Evolutionary conservation across 2,113 vertebrate genomes (phyloP).

Genomic region (Eubucco bourcierii): DNA sequence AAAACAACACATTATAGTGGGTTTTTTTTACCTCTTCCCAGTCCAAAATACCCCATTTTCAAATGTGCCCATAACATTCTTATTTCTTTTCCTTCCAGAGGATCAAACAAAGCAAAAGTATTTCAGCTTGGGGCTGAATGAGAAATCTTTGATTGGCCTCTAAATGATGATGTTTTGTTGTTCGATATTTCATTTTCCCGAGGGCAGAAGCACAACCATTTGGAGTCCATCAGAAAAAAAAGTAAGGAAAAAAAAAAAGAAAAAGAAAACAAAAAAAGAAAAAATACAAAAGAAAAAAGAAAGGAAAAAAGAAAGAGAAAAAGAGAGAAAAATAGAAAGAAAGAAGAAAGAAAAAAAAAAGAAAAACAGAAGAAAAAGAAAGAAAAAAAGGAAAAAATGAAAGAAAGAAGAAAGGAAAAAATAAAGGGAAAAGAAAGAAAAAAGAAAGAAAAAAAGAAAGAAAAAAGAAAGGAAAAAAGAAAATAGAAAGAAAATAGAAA

Average conservation of each 20-base stretch:
- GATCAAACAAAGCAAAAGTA: constrained; percentile 6
- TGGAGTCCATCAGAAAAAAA: neutral
- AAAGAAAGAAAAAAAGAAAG: too few relatives aligned
- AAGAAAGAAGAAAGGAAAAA: too few relatives aligned
- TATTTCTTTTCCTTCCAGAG: neutral
- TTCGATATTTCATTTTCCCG: constrained; percentile 4
- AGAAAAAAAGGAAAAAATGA: too few relatives aligned
- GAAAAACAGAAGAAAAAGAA: too few relatives aligned
- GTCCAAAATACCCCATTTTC: neutral
- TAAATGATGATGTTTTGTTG: constrained; percentile 38
- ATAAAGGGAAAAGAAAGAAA: too few relatives aligned
- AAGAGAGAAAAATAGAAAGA: too few relatives aligned
- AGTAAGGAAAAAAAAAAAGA: neutral
- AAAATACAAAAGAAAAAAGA: too few relatives aligned
- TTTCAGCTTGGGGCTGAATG: neutral
- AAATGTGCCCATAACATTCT: neutral
- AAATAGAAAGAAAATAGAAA: too few relatives aligned
- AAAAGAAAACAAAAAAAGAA: neutral
- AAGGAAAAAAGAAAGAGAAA: too few relatives aligned
- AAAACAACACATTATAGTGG: neutral
- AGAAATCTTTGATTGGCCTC: constrained; percentile 33
- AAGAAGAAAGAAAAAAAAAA: too few relatives aligned
- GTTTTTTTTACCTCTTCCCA: neutral
- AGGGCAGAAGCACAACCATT: constrained; percentile 31
- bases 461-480: too few relatives aligned